Base-by-base conservation (phyloP, 1,140 invertebrate species). In the Drosophila santomea region DNA sequence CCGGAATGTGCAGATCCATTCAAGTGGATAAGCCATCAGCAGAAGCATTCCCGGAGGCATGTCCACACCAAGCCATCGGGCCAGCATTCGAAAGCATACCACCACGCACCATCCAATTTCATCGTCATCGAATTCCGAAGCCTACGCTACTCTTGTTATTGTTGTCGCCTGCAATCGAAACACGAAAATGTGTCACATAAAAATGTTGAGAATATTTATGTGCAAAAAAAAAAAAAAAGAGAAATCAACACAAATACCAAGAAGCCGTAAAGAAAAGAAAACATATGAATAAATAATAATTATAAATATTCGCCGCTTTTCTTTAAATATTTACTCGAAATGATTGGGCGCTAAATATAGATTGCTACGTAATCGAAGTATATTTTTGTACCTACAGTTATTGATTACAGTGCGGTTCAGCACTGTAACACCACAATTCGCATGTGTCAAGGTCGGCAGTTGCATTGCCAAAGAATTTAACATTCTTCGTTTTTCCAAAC, bases 241-340 rank as follows among this genome's bases (percentile, higher is more conserved):
- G 59, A 57, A 39, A 39, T 7, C 6, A 80, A 71, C 66, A 52
- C 20, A 62, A 61, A 74, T 63, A 63, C 47, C 51, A 51, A 74
- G 74, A 63, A 20, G 36, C 48, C 39, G 54, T 36, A 56, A 57
- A 48, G 63, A 68, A 20, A 38, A n/a, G 47, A 58, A 58, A 77
- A 62, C 58, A 72, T 52, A 57, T 62, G 59, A 76, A 90, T 90
- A 90, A 90, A 90, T 86, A 74, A 79, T 90, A 90, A 78, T 85
- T 75, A 90, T 86, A 68, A 78, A 80, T 79, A 73, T 56, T 66
- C 62, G 57, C 8, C 47, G 68, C 43, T 50, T 60, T 66, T 81
- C 61, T 62, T 80, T 80, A 67, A 50, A 82, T 63, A 71, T 69
- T 74, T 62, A 59, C 51, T 66, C 44, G 41, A 32, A 56, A 63